Percentiles rank a stretch among this genome's conserved stretches.
Conservation (phyloP, 2,113 vertebrate genomes). For the Tupaia tana region DNA sequence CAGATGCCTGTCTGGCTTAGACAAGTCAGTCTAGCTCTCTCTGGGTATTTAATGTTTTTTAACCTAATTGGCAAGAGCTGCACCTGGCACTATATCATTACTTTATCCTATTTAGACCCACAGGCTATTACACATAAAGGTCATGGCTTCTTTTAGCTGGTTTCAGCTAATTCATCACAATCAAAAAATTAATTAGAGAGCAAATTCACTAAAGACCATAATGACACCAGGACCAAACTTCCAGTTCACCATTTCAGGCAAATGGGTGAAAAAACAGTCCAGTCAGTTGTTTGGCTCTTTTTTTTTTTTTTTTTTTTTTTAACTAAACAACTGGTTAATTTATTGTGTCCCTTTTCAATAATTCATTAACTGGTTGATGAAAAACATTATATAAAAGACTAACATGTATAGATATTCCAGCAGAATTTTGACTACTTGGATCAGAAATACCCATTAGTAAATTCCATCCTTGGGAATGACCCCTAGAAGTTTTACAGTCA, state of each 20-base stretch:
- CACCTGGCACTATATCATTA: conserved; percentile 50
- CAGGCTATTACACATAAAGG: conserved; percentile 64
- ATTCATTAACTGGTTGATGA: background rate
- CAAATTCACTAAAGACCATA: background rate
- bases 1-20: background rate
- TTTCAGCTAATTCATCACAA: conserved; percentile 57
- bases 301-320: background rate
- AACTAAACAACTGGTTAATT: conserved; percentile 32
- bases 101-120: conserved; percentile 57
- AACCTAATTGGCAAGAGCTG: conserved; percentile 31
- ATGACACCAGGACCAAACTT: background rate
- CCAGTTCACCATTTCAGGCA: background rate
- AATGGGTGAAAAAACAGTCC: background rate
- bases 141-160: conserved; percentile 60
- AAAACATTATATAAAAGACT: conserved; percentile 21
- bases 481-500: conserved; percentile 43
- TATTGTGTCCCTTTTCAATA: conserved; percentile 25
- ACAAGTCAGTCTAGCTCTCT: conserved; percentile 4
- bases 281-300: background rate
- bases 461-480: conserved; percentile 60
- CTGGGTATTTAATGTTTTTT: conserved; percentile 56
- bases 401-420: background rate
- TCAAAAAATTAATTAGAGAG: conserved; percentile 56
- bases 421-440: conserved; percentile 19
- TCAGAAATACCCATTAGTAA: conserved; percentile 35